phyloP scores from a whole-genome alignment of 2,888 invertebrate genomes.

The Dendrolimus houi region DNA sequence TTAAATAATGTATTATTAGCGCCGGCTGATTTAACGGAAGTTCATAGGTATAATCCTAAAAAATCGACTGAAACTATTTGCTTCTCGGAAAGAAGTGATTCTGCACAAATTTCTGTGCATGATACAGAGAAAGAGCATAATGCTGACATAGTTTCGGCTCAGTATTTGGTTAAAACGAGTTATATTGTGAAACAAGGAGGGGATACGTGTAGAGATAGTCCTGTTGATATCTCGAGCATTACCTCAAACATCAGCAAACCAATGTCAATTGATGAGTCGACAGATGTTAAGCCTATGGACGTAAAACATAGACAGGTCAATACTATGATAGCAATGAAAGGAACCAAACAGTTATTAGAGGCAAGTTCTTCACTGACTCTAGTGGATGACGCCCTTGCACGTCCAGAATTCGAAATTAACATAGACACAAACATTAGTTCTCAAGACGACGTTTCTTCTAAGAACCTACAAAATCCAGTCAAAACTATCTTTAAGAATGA shows the following conservation, averaged over 20 bases:
- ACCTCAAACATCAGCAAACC: constrained; percentile 20
- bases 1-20: constrained; percentile 48
- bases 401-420: constrained; percentile 16
- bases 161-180: constrained; percentile 10
- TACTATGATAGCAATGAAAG: constrained; percentile 53
- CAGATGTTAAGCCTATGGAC: constrained; percentile 17
- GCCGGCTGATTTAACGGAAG: constrained; percentile 21
- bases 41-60: constrained; percentile 39
- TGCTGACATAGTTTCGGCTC: constrained; percentile 11
- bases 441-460: constrained; percentile 1
- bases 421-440: constrained; percentile 5
- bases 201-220: constrained; percentile 13
- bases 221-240: constrained; percentile 12
- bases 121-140: constrained; percentile 8
- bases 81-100: constrained; percentile 7
- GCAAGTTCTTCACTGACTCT: constrained; percentile 47
- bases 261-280: constrained; percentile 25
- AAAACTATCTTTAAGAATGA: constrained; percentile 27
- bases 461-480: constrained; percentile 16
- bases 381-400: constrained; percentile 38
- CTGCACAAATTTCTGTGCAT: constrained; percentile 2
- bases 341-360: constrained; percentile 40
- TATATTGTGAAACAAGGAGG: constrained; percentile 13
- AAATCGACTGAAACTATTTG: constrained; percentile 10
- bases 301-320: constrained; percentile 40